Evolutionary conservation across 2,888 invertebrate species (phyloP).

Genomic region (Tipula helvola): DNA sequence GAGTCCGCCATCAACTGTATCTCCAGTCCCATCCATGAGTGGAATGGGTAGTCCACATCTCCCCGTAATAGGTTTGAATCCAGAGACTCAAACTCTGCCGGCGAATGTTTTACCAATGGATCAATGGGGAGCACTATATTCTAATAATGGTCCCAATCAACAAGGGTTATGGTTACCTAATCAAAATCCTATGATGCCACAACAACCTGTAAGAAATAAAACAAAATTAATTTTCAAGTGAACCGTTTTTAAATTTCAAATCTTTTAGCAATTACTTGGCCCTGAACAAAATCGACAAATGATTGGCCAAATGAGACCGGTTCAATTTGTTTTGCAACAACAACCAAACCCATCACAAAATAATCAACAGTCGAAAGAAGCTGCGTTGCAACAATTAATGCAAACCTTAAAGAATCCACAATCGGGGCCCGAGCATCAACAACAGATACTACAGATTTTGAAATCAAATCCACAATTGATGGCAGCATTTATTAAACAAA

Average conservation of each 20-base stretch:
- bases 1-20: slow-evolving; percentile 43
- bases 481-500: slow-evolving; percentile 88
- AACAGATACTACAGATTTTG: slow-evolving; percentile 75
- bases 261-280: slow-evolving; percentile 29
- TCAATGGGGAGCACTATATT: slow-evolving; percentile 41
- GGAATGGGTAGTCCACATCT: slow-evolving; percentile 43
- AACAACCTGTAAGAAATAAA: slow-evolving; percentile 25
- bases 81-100: slow-evolving; percentile 59
- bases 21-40: slow-evolving; percentile 36
- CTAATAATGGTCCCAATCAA: slow-evolving; percentile 30
- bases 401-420: slow-evolving; percentile 80
- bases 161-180: slow-evolving; percentile 37
- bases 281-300: slow-evolving; percentile 29
- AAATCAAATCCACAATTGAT: slow-evolving; percentile 90
- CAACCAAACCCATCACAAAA: slow-evolving; percentile 31
- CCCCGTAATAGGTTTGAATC: slow-evolving; percentile 48
- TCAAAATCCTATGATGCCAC: slow-evolving; percentile 37
- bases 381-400: slow-evolving; percentile 75
- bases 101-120: slow-evolving; percentile 61
- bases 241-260: neutral
- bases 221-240: neutral
- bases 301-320: slow-evolving; percentile 21
- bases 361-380: slow-evolving; percentile 44
- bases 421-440: slow-evolving; percentile 76
- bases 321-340: slow-evolving; percentile 31